Base-by-base conservation (phyloP, 1,140 invertebrate species). In the Spodoptera frugiperda region DNA sequence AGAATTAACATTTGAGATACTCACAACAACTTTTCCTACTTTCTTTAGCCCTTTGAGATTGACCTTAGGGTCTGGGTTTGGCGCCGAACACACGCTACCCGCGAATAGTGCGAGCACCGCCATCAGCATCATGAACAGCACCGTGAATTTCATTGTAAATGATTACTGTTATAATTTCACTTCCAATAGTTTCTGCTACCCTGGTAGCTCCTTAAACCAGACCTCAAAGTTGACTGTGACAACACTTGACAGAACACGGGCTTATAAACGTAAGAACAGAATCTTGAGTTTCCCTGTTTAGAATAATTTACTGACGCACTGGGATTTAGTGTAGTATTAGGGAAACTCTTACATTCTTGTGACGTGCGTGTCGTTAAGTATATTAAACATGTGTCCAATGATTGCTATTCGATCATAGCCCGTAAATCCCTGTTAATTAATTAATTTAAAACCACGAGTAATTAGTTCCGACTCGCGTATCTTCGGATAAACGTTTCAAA, bases 61-160 rank as follows among this genome's bases (percentile, higher is more conserved):
- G 25, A 61, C n/a, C 33, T 61, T 61, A 39, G 57, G 21, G 9
- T 54, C 54, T 12, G 57, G 57, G 15, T 11, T 12, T 15, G 65
- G 63, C 2, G 54, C 51, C 12, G 55, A 44, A 8, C 33, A 6
- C 12, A 25, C 57, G 44, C 25, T 14, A 10, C 57, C 57, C 6
- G 33, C 25, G 33, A 77, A 61, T 9, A 77, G 44, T 6, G 67
- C 55, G 10, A 77, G 3, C 19, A 44, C 67, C 46, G 49, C 55
- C 67, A 77, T 63, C 25, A 77, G 25, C 46, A 61, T 70, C 14
- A 71, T 1, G 44, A 77, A 77, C 25, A 77, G 12, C n/a, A 3
- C 19, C 9, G 75, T 49, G 14, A 77, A n/a, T 55, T 77, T 77
- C 75, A 77, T 77, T 51, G 49, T 77, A 0, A 10, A 6, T 39